Evolutionary conservation across 2,797 vertebrate species (phyloP), one percentile per base, ranked within the genome.

Genomic region (Acanthornis magna): DNA sequence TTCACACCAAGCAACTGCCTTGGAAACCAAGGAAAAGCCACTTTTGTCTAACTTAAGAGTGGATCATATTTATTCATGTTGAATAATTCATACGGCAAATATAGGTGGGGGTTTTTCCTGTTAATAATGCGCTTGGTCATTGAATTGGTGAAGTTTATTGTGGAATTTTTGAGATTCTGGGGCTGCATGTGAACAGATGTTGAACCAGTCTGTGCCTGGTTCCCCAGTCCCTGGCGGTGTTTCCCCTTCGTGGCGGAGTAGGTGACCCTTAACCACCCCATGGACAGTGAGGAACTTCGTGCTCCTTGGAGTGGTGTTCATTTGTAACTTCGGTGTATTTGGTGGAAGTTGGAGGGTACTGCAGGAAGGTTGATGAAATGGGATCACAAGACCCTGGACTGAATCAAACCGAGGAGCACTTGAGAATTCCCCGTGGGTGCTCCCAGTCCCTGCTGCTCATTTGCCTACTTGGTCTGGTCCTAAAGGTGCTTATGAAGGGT

Each of bases 41-140:
- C 42, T 94, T 94, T 66, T 86, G 30, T 82, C 62, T 91, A 30
- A 34, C 65, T 91, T 34, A 62, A 16, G 57, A 77, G 73, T 30
- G 43, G 53, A 63, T 92, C 62, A 23, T 65, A 55, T 94, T 89
- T 91, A 72, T 93, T 93, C 2, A 1, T n/a, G 62, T 26, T 89
- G 36, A 93, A 80, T 89, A 83, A 95, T 94, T 93, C 68, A 88
- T 70, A 53, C 6, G 15, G 48, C 17, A 89, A 77, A 75, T 72
- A 57, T 53, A 43, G 50, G 27, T 75, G 18, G 20, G 2, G 0
- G 1, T 12, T 86, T 74, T 62, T 22, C 45, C 34, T 89, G 50
- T 78, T 93, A 48, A 60, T 73, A 74, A 74, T 54, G 47, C 1
- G 2, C 40, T n/a, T 62, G n/a, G 25, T 83, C 82, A 42, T 81